Percentiles rank a stretch among this genome's conserved stretches.
These are phyloP conservation scores for Emydocephalus ijimae DNA, from an alignment of 2,113 vertebrate genomes.

Conservation along the genomic window DNA sequence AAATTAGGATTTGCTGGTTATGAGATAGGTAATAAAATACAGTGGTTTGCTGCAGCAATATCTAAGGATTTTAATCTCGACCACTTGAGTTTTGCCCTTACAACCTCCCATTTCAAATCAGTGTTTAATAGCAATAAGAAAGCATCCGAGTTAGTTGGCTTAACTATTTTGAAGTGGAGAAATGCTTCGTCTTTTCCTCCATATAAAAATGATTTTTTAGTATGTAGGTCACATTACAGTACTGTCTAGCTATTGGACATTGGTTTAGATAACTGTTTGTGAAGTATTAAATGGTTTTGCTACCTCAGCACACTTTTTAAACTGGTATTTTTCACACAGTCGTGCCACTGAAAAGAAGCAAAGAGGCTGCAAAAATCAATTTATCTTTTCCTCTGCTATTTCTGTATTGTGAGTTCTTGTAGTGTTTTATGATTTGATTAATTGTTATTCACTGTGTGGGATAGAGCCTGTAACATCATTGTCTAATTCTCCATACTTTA, in stretches of 20 bases:
- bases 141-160: constrained; percentile 66
- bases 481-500: constrained; percentile 57
- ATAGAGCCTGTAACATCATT: constrained; percentile 68
- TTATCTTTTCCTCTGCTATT: constrained; percentile 78
- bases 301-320: constrained; percentile 94
- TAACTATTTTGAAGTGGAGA: constrained; percentile 77
- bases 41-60: constrained; percentile 10
- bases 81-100: background rate
- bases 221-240: constrained; percentile 97
- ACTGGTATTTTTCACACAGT: constrained; percentile 99
- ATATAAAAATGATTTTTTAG: constrained; percentile 85
- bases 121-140: background rate
- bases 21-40: background rate
- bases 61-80: constrained; percentile 20
- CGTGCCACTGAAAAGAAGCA: constrained; percentile 92
- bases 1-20: background rate
- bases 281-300: constrained; percentile 97
- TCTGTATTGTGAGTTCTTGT: constrained; percentile 74
- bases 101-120: background rate
- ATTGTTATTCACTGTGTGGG: constrained; percentile 77
- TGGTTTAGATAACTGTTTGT: constrained; percentile 98
- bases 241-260: constrained; percentile 91
- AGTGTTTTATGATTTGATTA: constrained; percentile 77
- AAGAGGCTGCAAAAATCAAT: constrained; percentile 86
- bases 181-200: constrained; percentile 69